Conservation (phyloP, 2,888 invertebrate genomes). For the Pterobdella sp. region DNA sequence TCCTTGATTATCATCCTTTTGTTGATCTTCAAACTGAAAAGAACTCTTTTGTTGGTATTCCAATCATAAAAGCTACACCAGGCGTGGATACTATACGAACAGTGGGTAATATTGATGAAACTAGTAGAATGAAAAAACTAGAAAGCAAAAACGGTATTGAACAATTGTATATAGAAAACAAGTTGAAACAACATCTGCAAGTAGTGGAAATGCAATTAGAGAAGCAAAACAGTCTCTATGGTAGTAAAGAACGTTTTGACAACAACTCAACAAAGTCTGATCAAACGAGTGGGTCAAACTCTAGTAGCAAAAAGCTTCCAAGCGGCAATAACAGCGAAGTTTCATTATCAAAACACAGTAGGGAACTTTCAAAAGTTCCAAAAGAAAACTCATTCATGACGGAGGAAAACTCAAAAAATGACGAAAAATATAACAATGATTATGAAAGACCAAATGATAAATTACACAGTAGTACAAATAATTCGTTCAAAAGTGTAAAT, state of each 20-base stretch:
- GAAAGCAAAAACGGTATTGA: not conserved
- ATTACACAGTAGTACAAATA: too few relatives aligned
- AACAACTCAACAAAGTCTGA: too few relatives aligned
- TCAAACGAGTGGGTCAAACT: too few relatives aligned
- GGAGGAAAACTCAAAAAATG: too few relatives aligned
- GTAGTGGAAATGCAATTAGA: constrained; percentile 7
- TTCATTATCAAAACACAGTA: too few relatives aligned
- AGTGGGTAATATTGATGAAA: not conserved
- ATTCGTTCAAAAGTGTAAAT: too few relatives aligned
- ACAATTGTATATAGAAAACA: constrained; percentile 14
- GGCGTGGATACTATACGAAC: not conserved
- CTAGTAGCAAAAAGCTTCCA: too few relatives aligned
- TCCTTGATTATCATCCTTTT: not conserved
- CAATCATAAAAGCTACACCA: not conserved
- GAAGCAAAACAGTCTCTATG: not conserved
- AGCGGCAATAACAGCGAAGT: too few relatives aligned
- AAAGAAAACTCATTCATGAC: too few relatives aligned
- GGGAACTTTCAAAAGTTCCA: too few relatives aligned
- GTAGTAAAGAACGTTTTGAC: not conserved
- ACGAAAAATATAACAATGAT: too few relatives aligned
- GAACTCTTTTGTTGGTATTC: not conserved
- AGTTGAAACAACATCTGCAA: constrained; percentile 17
- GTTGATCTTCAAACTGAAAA: not conserved
- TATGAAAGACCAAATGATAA: too few relatives aligned
- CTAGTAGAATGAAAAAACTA: not conserved